Evolutionary conservation across 1,140 invertebrate genomes (phyloP), one percentile per base, ranked within the genome.

Genomic region (Drosophila triauraria): DNA sequence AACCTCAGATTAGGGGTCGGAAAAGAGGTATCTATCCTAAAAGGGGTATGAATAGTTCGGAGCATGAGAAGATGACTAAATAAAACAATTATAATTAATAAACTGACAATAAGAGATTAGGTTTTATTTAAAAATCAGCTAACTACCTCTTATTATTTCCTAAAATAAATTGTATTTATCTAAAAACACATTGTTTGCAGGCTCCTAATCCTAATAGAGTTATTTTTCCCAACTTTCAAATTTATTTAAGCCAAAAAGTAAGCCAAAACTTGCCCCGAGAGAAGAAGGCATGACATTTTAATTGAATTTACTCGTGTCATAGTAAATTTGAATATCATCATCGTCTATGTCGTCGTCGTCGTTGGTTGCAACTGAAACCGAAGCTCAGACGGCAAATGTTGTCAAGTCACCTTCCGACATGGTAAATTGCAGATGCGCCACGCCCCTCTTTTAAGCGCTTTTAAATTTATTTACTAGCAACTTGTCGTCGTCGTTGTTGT

Each of bases 381-480:
- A 68, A 44, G 47, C 70, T 51, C 51, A 50, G 51, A 20, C 27
- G 61, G 42, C 75, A 80, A 84, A 69, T 82, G 83, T 74, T 87
- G 83, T 68, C 62, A 59, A 83, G 83, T 83, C 84, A 83, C 77
- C 71, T 87, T 56, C 38, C 71, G 74, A 80, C 84, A 88, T 63
- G 79, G 75, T 63, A 86, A 86, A 86, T 82, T 86, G 78, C 82
- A 68, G 72, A 57, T 74, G 76, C 63, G 43, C 47, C 79, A 78
- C 40, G 43, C 70, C 58, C 80, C 69, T 50, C 35, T 82, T 82
- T 78, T 64, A 76, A 85, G 69, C 82, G 71, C 64, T 90, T 84
- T 88, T 81, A 88, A 88, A 88, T 88, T 84, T 88, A 88, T 90
- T 90, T 90, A 90, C 85, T 90, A 61, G 56, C 44, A 75, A 78